Percentiles rank a stretch among this genome's conserved stretches.
Conservation (phyloP, 2,888 invertebrate genomes). For the Drosophila picticornis region DNA sequence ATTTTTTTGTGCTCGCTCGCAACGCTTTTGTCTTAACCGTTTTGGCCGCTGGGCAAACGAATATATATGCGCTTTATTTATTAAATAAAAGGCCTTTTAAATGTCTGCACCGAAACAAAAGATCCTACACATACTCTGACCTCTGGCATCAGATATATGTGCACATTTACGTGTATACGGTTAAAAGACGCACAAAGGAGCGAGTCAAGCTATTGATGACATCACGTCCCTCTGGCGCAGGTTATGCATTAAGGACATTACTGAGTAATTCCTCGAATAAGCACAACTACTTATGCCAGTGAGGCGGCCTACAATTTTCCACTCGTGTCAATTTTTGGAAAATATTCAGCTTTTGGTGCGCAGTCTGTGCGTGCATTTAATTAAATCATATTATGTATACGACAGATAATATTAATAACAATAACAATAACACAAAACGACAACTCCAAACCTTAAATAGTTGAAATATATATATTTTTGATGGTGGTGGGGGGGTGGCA, state of each 20-base stretch:
- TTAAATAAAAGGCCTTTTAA: constrained; percentile 65
- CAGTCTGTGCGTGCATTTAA: constrained; percentile 54
- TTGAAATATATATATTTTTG: constrained; percentile 1
- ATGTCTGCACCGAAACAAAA: constrained; percentile 43
- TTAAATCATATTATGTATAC: constrained; percentile 50
- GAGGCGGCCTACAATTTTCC: not conserved
- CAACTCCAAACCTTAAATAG: constrained; percentile 22
- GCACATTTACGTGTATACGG: not conserved
- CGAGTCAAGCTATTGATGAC: constrained; percentile 16
- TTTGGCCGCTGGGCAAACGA: constrained; percentile 51
- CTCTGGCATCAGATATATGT: constrained; percentile 24
- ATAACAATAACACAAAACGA: constrained; percentile 17
- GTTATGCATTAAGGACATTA: constrained; percentile 21
- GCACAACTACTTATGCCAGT: constrained; percentile 4
- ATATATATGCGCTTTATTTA: constrained; percentile 68
- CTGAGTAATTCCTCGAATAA: constrained; percentile 13
- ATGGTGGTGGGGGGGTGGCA: not conserved
- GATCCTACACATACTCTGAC: constrained; percentile 28
- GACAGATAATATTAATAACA: constrained; percentile 25
- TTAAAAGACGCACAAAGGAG: constrained; percentile 23
- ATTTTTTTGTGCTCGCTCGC: constrained; percentile 29
- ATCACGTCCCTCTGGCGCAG: constrained; percentile 3
- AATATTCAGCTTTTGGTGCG: constrained; percentile 32
- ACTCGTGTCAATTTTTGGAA: constrained; percentile 27
- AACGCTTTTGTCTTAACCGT: constrained; percentile 60